Evolutionary conservation across 2,113 vertebrate species (phyloP).

Genomic region (Heptranchias perlo): DNA sequence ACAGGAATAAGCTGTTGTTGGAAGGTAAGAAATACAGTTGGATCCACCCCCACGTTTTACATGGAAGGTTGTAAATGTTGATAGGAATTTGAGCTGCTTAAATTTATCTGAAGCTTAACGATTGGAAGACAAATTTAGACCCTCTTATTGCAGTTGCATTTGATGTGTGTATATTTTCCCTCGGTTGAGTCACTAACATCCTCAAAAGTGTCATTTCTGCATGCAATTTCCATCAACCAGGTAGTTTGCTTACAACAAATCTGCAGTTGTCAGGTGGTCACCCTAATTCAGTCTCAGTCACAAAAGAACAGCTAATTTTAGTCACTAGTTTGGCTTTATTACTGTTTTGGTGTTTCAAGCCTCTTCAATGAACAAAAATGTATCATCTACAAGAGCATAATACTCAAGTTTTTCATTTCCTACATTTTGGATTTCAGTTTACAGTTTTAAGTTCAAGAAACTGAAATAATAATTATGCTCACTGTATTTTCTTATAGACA

Average conservation of each 20-base stretch:
- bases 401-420: neutral
- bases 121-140: neutral
- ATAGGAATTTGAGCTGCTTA: neutral
- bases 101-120: neutral
- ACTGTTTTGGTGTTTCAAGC: neutral
- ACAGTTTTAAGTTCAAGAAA: neutral
- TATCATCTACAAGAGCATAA: neutral
- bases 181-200: neutral
- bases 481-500: neutral
- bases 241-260: neutral
- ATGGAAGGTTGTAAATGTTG: neutral
- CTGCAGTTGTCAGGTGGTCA: neutral
- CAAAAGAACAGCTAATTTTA: neutral
- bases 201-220: neutral
- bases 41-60: neutral
- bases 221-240: neutral
- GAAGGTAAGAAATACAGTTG: neutral
- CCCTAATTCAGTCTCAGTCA: neutral
- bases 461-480: neutral
- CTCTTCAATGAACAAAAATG: neutral
- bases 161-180: neutral
- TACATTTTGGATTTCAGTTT: neutral
- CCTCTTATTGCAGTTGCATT: neutral
- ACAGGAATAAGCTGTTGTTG: neutral
- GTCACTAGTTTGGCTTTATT: neutral